Evolutionary conservation across 2,888 invertebrate genomes (phyloP).

Genomic region (Eupsilia transversa): DNA sequence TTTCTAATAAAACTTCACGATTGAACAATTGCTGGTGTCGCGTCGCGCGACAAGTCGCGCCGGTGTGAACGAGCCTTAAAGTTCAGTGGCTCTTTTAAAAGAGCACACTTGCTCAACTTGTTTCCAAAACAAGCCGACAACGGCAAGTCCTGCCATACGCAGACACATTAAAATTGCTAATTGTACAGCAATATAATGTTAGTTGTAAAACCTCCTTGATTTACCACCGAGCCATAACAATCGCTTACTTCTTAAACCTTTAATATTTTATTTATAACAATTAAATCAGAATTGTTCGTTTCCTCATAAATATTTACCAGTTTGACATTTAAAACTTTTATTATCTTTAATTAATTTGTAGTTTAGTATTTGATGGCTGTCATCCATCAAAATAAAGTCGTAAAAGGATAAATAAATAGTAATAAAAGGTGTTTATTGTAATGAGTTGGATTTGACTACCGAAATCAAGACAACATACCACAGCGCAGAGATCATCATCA

Average conservation of each 20-base stretch:
- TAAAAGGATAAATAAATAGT: conserved; percentile 36
- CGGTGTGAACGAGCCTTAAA: no score
- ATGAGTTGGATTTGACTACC: neutral
- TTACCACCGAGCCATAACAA: conserved; percentile 43
- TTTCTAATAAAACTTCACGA: no score
- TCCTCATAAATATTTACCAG: conserved; percentile 56
- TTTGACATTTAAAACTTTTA: conserved; percentile 62
- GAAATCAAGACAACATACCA: neutral
- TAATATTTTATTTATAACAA: conserved; percentile 21
- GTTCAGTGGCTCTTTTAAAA: conserved; percentile 47
- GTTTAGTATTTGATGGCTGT: conserved; percentile 36
- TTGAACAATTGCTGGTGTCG: no score
- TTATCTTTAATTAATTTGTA: conserved; percentile 45
- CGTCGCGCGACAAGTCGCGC: no score
- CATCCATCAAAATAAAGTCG: conserved; percentile 43
- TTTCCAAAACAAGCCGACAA: conserved; percentile 34
- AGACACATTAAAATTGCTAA: conserved; percentile 54
- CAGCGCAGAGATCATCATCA: neutral
- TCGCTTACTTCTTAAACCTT: neutral
- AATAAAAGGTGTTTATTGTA: conserved; percentile 28
- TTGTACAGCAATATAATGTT: conserved; percentile 28
- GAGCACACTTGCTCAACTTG: conserved; percentile 30
- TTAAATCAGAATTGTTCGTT: conserved; percentile 6
- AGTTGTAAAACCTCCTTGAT: conserved; percentile 51
- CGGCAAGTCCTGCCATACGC: conserved; percentile 13